Conservation (phyloP, 1,140 invertebrate genomes). For the Choristoneura fumiferana region DNA sequence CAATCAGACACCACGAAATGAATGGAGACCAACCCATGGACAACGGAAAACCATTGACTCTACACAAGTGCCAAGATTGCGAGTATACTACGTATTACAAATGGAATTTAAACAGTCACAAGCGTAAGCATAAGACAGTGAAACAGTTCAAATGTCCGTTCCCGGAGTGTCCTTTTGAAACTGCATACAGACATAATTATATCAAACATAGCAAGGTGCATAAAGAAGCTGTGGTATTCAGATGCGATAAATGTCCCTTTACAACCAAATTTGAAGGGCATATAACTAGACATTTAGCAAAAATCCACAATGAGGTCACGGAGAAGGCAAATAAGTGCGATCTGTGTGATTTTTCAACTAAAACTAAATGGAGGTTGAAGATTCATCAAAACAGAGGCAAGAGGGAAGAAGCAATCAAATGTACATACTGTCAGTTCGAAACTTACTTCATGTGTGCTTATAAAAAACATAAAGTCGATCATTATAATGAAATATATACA, state of each 20-base stretch:
- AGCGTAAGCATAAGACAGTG: slow-evolving; percentile 46
- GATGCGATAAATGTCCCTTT: slow-evolving; percentile 58
- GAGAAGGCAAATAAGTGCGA: slow-evolving; percentile 47
- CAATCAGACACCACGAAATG: slow-evolving; percentile 35
- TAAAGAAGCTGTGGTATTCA: slow-evolving; percentile 31
- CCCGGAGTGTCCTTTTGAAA: slow-evolving; percentile 41
- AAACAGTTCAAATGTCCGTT: slow-evolving; percentile 48
- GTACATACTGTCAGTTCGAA: slow-evolving; percentile 35
- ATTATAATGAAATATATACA: slow-evolving; percentile 40
- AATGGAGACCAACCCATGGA: slow-evolving; percentile 23
- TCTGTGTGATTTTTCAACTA: slow-evolving; percentile 52
- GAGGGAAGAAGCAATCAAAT: slow-evolving; percentile 35
- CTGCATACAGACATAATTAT: slow-evolving; percentile 49
- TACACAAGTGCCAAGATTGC: slow-evolving; percentile 41
- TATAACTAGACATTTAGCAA: slow-evolving; percentile 48
- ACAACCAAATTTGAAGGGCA: slow-evolving; percentile 50
- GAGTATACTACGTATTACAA: slow-evolving; percentile 46
- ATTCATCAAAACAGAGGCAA: slow-evolving; percentile 46
- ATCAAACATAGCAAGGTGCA: slow-evolving; percentile 49
- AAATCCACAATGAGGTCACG: slow-evolving; percentile 50
- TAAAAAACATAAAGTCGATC: slow-evolving; percentile 45
- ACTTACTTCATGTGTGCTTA: slow-evolving; percentile 44
- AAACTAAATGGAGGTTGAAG: slow-evolving; percentile 47
- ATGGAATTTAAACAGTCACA: slow-evolving; percentile 50
- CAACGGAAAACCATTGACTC: neutral